These are phyloP conservation scores for Nibea coibor DNA, from an alignment of 2,113 vertebrate species.

Conservation along the genomic window DNA sequence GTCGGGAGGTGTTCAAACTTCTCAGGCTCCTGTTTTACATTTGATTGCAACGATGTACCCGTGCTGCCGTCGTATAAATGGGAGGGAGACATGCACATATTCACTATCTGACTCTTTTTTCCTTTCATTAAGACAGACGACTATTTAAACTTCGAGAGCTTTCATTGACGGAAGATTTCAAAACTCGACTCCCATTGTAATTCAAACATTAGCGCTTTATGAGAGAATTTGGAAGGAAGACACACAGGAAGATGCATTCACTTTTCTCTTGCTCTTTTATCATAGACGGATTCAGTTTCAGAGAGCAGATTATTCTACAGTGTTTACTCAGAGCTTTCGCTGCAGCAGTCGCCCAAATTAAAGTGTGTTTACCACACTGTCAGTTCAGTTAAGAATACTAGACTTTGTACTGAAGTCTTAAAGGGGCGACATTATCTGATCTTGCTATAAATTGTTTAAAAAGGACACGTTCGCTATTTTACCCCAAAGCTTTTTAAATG, in stretches of 20 bases:
- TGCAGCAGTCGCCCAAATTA: not conserved
- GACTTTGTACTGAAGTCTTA: not conserved
- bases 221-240: not conserved
- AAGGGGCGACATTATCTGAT: not conserved
- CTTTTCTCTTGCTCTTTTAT: constrained; percentile 22
- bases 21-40: constrained; percentile 22
- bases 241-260: constrained; percentile 12
- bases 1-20: constrained; percentile 27
- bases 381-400: constrained; percentile 7
- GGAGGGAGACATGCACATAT: not conserved
- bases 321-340: constrained; percentile 22
- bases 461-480: not conserved
- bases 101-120: constrained; percentile 17
- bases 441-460: not conserved
- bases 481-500: not conserved
- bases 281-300: constrained; percentile 1
- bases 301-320: not conserved
- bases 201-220: constrained; percentile 21
- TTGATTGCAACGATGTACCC: constrained; percentile 3
- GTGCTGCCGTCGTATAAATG: not conserved
- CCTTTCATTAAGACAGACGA: constrained; percentile 14
- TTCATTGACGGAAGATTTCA: constrained; percentile 12
- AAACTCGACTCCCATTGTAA: not conserved
- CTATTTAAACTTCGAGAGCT: constrained; percentile 32
- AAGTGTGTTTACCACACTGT: not conserved